Conservation (phyloP, 2,113 vertebrate species). For the Procavia capensis region DNA sequence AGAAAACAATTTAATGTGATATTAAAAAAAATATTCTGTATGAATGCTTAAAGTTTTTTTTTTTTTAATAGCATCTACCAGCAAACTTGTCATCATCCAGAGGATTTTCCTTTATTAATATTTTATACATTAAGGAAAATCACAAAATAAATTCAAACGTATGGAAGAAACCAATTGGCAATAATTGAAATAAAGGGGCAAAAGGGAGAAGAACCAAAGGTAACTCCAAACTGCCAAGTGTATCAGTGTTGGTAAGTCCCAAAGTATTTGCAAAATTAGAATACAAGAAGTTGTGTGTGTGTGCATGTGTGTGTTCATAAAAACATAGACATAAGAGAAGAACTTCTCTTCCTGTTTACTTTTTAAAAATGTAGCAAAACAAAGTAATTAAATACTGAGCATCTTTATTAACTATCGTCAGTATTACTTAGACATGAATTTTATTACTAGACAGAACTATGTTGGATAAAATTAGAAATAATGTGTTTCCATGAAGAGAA, state of each 20-base stretch:
- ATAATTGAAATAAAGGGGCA: background rate
- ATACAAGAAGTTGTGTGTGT: background rate
- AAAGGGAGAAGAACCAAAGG: constrained; percentile 31
- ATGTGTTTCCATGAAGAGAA: background rate
- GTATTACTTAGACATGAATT: background rate
- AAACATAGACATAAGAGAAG: background rate
- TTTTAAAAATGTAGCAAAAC: constrained; percentile 28
- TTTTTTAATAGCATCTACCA: constrained; percentile 31
- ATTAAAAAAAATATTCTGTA: background rate
- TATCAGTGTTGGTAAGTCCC: background rate
- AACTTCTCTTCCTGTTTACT: background rate
- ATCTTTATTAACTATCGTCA: background rate
- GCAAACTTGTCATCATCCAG: constrained; percentile 8
- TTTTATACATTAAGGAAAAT: constrained; percentile 33
- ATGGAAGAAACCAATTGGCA: background rate
- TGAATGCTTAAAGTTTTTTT: background rate
- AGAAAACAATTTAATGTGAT: background rate
- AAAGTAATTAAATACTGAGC: constrained; percentile 29
- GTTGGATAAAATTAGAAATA: constrained; percentile 15
- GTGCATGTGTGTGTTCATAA: background rate
- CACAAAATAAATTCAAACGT: constrained; percentile 16
- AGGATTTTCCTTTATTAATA: constrained; percentile 34
- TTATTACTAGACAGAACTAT: background rate
- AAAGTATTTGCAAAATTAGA: constrained; percentile 1
- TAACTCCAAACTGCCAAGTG: background rate